phyloP scores from a whole-genome alignment of 2,888 invertebrate genomes.

The Euplexia lucipara region DNA sequence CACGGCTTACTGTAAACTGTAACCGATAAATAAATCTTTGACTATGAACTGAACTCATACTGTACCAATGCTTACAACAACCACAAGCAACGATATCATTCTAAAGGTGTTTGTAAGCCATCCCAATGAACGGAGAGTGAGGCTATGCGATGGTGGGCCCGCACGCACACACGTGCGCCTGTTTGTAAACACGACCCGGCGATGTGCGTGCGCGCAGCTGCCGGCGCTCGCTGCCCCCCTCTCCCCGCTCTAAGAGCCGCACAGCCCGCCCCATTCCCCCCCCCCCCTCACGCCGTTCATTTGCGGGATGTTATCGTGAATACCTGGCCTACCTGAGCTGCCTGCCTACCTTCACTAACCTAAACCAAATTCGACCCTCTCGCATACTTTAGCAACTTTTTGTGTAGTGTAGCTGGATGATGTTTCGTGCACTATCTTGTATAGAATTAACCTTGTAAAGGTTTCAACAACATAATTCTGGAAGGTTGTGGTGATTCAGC shows the following conservation, averaged over 20 bases:
- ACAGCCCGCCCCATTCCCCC: background rate
- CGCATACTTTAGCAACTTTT: background rate
- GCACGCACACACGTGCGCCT: constrained; percentile 51
- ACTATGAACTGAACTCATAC: background rate
- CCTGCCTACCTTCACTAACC: background rate
- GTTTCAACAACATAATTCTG: no score
- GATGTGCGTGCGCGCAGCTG: constrained; percentile 79
- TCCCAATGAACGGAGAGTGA: background rate
- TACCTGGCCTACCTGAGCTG: constrained; percentile 58
- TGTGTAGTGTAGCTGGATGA: constrained; percentile 19
- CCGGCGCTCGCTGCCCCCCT: constrained; percentile 41
- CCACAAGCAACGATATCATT: background rate
- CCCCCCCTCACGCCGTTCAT: background rate
- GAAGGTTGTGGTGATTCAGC: background rate
- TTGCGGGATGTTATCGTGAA: constrained; percentile 41
- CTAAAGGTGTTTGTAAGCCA: constrained; percentile 6
- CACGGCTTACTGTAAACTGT: background rate
- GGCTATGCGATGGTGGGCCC: background rate
- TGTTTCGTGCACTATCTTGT: background rate
- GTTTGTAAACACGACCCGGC: constrained; percentile 68
- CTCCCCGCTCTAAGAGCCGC: constrained; percentile 23
- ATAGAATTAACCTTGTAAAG: background rate
- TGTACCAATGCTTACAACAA: background rate
- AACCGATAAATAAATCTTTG: no score
- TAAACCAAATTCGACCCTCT: constrained; percentile 31